Evolutionary conservation across 2,888 invertebrate species (phyloP).

Genomic region (Thera obeliscata): DNA sequence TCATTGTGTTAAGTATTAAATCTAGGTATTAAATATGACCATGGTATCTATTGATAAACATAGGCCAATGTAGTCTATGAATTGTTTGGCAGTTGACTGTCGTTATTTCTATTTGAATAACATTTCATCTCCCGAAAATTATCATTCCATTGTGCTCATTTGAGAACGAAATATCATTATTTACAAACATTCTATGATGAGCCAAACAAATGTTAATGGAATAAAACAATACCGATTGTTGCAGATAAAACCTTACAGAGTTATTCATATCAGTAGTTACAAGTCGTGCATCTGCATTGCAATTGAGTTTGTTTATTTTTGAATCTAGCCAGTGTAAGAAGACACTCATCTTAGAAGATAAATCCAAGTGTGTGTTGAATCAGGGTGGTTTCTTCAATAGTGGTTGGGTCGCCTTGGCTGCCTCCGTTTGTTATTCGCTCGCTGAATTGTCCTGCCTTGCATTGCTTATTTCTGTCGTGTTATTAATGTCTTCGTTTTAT

Average conservation of each 20-base stretch:
- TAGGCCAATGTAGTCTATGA: background rate
- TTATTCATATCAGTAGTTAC: constrained; percentile 47
- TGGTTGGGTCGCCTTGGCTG: constrained; percentile 55
- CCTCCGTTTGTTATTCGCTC: constrained; percentile 67
- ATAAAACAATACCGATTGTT: constrained; percentile 58
- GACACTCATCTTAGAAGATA: constrained; percentile 43
- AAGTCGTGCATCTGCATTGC: constrained; percentile 63
- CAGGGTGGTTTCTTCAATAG: constrained; percentile 65
- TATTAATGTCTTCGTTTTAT: constrained; percentile 24
- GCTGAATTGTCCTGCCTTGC: constrained; percentile 56
- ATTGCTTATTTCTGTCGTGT: constrained; percentile 56
- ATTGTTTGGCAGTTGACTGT: background rate
- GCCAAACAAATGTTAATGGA: constrained; percentile 41
- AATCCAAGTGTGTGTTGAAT: constrained; percentile 15
- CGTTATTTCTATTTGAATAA: background rate
- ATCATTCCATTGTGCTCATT: constrained; percentile 6
- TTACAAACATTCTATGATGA: constrained; percentile 37
- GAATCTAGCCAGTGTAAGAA: constrained; percentile 60
- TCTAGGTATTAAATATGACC: too few species aligned
- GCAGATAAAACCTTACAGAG: constrained; percentile 42
- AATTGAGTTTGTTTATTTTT: constrained; percentile 76
- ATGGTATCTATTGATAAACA: too few species aligned
- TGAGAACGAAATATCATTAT: constrained; percentile 19
- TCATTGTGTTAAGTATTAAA: background rate
- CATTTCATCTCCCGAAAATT: background rate